Percentiles rank a stretch among this genome's conserved stretches.
phyloP scores from a whole-genome alignment of 2,113 vertebrate genomes.

The Galemys pyrenaicus region DNA sequence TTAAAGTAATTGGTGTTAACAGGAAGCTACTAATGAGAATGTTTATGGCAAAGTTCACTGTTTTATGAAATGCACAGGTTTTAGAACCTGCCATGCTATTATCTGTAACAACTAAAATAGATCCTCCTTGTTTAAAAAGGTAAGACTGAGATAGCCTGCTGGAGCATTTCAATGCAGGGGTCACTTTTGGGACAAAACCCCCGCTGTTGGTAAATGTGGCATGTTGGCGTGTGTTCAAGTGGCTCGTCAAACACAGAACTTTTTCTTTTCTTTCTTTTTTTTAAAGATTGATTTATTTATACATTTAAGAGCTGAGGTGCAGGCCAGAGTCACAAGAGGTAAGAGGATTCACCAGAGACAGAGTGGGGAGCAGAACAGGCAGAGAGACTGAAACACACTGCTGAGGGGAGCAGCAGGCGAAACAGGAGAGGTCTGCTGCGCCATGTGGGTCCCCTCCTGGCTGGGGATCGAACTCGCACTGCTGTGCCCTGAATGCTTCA shows the following conservation, averaged over 20 bases:
- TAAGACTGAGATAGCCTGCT: background rate
- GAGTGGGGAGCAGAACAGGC: no score
- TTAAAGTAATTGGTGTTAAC: constrained; percentile 27
- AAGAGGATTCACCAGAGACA: no score
- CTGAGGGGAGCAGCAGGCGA: no score
- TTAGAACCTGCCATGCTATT: background rate
- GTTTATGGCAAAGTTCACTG: constrained; percentile 32
- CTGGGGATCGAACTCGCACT: no score
- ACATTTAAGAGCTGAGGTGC: no score
- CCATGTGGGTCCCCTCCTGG: no score
- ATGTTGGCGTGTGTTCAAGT: constrained; percentile 72
- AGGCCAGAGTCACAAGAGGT: no score
- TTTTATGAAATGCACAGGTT: constrained; percentile 52
- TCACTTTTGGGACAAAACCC: constrained; percentile 45
- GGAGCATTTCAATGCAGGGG: background rate
- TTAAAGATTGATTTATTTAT: no score
- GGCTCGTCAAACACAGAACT: constrained; percentile 63
- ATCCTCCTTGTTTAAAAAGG: constrained; percentile 49
- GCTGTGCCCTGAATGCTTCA: no score
- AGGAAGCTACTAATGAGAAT: constrained; percentile 54
- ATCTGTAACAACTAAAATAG: constrained; percentile 6
- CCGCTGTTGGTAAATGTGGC: constrained; percentile 59
- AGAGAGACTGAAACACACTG: no score
- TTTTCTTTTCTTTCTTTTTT: no score
- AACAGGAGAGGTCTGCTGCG: no score